A percentile compares a stretch with the other conserved stretches of the same genome.
phyloP scores from a whole-genome alignment of 2,888 invertebrate species.

The Mesodorylaimus sp. region DNA sequence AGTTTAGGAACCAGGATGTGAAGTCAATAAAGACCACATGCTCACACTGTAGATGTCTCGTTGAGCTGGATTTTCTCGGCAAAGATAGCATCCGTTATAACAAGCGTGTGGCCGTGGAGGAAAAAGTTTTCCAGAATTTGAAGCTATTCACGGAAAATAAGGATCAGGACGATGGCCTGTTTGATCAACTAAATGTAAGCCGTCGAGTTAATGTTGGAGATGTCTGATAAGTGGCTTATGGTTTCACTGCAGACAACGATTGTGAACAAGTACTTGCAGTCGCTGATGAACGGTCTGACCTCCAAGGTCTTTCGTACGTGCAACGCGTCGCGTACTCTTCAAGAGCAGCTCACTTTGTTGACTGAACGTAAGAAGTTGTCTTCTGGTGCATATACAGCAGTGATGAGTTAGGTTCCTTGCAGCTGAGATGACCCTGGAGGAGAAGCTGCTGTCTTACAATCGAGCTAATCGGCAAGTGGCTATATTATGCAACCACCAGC shows the following conservation, averaged over 20 bases:
- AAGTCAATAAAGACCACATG: background rate
- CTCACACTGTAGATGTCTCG: conserved; percentile 43
- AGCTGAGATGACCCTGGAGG: conserved; percentile 17
- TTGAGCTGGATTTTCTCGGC: conserved; percentile 95
- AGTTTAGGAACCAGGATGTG: conserved; percentile 6
- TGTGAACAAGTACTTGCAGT: conserved; percentile 88
- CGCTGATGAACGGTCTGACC: conserved; percentile 88
- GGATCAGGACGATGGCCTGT: conserved; percentile 77
- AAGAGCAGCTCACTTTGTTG: conserved; percentile 78
- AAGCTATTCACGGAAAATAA: conserved; percentile 94
- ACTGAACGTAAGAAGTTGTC: conserved; percentile 44
- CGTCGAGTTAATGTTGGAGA: background rate
- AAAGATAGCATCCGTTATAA: conserved; percentile 77
- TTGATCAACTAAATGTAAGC: conserved; percentile 71
- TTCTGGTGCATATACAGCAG: background rate
- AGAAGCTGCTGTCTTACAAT: conserved; percentile 70
- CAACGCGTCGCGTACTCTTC: conserved; percentile 95
- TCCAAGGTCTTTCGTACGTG: conserved; percentile 99
- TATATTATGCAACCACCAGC: conserved; percentile 98
- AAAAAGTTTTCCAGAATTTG: conserved; percentile 90
- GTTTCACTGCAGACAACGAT: conserved; percentile 49
- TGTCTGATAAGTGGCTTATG: background rate
- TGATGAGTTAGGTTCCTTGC: conserved; percentile 3
- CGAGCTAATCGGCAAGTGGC: conserved; percentile 95
- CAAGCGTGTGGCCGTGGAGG: conserved; percentile 91